Percentiles rank a stretch among this genome's conserved stretches.
Evolutionary conservation across 35 echinoderm and acorn worm species (phyloP).

Genomic region (Acanthaster planci): DNA sequence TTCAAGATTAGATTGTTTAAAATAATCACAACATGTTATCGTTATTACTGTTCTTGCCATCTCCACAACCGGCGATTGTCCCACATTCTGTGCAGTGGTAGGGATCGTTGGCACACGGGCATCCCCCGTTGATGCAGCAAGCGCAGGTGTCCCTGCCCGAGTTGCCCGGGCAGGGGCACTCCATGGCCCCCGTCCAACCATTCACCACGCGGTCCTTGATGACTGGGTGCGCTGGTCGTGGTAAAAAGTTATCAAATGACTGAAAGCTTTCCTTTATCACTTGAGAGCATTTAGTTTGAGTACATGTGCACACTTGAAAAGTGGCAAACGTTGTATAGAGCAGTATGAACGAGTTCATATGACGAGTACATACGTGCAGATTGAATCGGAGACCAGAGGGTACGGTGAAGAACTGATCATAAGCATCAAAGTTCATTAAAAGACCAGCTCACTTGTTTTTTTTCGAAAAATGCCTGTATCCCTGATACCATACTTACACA

Average conservation of each 20-base stretch:
- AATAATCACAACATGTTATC: too few species aligned
- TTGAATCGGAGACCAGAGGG: too few species aligned
- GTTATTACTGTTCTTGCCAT: neutral
- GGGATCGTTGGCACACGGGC: slow-evolving; percentile 11
- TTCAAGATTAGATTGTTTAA: too few species aligned
- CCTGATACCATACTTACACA: neutral
- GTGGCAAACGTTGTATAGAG: too few species aligned
- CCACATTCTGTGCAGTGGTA: neutral
- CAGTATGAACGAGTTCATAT: too few species aligned
- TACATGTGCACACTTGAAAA: too few species aligned
- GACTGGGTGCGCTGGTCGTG: neutral
- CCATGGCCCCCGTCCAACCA: slow-evolving; percentile 14
- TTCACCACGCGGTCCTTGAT: slow-evolving; percentile 14
- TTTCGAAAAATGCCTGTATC: neutral
- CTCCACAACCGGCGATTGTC: neutral
- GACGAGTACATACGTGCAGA: too few species aligned
- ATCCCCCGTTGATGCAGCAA: slow-evolving; percentile 16
- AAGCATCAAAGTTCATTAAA: neutral
- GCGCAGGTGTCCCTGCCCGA: neutral
- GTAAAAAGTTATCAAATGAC: too few species aligned
- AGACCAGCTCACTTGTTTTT: neutral
- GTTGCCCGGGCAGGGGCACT: slow-evolving; percentile 19
- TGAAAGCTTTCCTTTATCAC: too few species aligned
- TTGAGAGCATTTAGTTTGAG: too few species aligned
- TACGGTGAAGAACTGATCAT: too few species aligned